phyloP scores from a whole-genome alignment of 53 echinoderm and acorn worm species.

The Luidia sarsii region DNA sequence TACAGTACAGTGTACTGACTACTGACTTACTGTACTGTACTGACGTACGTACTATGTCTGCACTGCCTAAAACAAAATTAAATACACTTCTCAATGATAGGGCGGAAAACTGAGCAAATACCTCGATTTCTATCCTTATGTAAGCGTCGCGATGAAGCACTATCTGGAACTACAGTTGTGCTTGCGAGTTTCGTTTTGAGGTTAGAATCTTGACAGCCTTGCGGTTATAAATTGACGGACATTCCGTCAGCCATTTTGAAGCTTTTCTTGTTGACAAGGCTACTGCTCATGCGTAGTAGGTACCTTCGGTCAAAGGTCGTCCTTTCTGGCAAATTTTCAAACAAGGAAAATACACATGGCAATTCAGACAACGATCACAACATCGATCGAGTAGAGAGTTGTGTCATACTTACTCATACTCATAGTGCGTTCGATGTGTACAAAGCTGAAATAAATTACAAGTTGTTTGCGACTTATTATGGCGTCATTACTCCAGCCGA shows the following conservation, averaged over 20 bases:
- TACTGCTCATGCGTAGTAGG: slow-evolving; percentile 50
- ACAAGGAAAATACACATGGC: no score
- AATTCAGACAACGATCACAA: no score
- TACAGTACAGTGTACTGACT: no score
- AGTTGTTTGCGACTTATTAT: neutral
- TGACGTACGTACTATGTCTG: no score
- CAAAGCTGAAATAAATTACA: no score
- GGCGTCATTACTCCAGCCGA: slow-evolving; percentile 32
- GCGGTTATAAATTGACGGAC: neutral
- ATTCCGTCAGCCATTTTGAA: slow-evolving; percentile 46
- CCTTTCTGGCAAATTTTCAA: neutral
- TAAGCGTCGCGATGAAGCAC: neutral
- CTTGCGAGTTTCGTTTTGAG: slow-evolving; percentile 8
- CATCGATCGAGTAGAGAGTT: no score
- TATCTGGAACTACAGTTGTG: slow-evolving; percentile 6
- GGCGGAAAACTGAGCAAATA: no score
- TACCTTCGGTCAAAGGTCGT: neutral
- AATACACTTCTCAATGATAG: no score
- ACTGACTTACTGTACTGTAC: no score
- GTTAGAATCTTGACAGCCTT: neutral
- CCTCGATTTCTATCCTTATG: slow-evolving; percentile 14
- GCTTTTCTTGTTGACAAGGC: slow-evolving; percentile 58
- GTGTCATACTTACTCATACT: no score
- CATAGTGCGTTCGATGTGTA: no score
- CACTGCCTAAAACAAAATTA: no score